Evolutionary conservation across 2,888 invertebrate genomes (phyloP).

Genomic region (Scaptomyza reducta): DNA sequence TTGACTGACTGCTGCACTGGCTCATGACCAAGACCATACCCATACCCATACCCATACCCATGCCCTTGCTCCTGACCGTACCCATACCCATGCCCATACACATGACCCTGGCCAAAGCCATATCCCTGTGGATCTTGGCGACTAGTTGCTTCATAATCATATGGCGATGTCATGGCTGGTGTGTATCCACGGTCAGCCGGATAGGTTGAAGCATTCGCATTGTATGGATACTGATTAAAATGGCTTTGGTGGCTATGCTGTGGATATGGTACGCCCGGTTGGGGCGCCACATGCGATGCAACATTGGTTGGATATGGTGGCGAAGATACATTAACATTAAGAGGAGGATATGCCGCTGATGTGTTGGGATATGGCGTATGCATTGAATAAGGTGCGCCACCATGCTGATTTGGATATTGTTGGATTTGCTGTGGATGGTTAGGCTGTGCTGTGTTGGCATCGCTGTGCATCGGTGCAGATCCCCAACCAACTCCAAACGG

Average conservation of each 20-base stretch:
- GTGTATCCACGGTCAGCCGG: constrained; percentile 67
- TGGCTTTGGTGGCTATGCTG: constrained; percentile 29
- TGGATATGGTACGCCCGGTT: constrained; percentile 33
- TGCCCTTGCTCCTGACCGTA: constrained; percentile 68
- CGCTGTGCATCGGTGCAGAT: constrained; percentile 70
- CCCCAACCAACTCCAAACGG: constrained; percentile 83
- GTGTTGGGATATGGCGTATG: constrained; percentile 50
- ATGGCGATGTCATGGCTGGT: constrained; percentile 63
- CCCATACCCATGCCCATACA: too few species aligned
- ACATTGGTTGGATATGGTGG: constrained; percentile 12
- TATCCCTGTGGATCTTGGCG: constrained; percentile 74
- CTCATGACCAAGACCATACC: constrained; percentile 39
- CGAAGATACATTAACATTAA: constrained; percentile 19
- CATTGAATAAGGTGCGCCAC: constrained; percentile 57
- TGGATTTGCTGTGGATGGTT: constrained; percentile 45
- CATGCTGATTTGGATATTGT: constrained; percentile 44
- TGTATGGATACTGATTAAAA: constrained; percentile 43
- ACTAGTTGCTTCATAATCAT: constrained; percentile 65
- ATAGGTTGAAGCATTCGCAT: constrained; percentile 26
- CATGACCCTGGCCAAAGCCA: constrained; percentile 23
- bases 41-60: constrained; percentile 7
- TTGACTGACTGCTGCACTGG: constrained; percentile 52
- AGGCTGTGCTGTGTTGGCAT: constrained; percentile 47
- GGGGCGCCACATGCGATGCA: constrained; percentile 1
- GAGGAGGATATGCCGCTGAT: constrained; percentile 59